Conservation (phyloP, 2,888 invertebrate species). For the Acanthosoma haemorrhoidale region DNA sequence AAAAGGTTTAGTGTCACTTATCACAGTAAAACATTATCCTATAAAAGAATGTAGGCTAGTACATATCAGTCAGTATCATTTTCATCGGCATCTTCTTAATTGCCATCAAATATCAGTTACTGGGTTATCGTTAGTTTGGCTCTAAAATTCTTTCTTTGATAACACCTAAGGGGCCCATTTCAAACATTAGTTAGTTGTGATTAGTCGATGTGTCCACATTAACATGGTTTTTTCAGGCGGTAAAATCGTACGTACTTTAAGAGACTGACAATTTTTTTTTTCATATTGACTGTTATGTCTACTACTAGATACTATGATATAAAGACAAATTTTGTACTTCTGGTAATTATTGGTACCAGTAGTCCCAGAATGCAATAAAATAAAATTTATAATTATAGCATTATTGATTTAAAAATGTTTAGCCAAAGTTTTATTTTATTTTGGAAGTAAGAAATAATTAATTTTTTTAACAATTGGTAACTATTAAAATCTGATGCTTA, state of each 20-base stretch:
- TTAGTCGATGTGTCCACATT: neutral
- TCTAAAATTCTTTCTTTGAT: constrained; percentile 8
- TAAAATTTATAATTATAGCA: too few relatives aligned
- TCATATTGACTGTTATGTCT: too few relatives aligned
- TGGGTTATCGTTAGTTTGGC: neutral
- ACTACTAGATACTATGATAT: too few relatives aligned
- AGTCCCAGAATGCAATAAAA: too few relatives aligned
- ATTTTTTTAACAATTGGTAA: too few relatives aligned
- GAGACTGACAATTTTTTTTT: too few relatives aligned
- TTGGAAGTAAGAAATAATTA: too few relatives aligned
- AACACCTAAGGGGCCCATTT: neutral
- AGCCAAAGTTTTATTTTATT: too few relatives aligned
- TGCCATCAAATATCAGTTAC: neutral
- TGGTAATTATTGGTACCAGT: too few relatives aligned
- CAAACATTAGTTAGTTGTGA: neutral
- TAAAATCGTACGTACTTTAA: neutral
- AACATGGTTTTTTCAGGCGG: neutral
- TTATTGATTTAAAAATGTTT: too few relatives aligned
- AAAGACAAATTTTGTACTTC: too few relatives aligned
- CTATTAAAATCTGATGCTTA: too few relatives aligned
- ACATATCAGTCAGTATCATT: neutral
- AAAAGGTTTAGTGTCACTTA: neutral
- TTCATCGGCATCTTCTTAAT: neutral
- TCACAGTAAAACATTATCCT: neutral
- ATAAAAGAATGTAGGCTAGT: neutral